phyloP scores from a whole-genome alignment of 2,797 vertebrate species.

The Peromyscus nudipes region DNA sequence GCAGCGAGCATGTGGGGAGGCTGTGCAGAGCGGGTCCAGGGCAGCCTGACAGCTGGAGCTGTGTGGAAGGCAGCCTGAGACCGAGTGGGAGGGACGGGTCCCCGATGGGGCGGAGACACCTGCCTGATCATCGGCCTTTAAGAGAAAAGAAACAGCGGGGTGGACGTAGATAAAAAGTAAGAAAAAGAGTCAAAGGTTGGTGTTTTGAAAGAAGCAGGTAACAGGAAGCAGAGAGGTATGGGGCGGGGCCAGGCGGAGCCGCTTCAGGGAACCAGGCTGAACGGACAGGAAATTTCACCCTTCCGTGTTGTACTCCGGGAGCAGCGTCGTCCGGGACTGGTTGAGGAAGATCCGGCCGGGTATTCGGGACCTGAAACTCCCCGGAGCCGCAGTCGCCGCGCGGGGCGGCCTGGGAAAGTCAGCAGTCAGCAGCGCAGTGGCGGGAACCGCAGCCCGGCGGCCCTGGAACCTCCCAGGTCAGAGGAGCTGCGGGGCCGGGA shows the following conservation, averaged over 20 bases:
- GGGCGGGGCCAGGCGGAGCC: no score
- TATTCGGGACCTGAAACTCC: neutral
- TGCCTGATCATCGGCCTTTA: neutral
- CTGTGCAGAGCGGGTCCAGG: no score
- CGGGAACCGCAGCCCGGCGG: neutral
- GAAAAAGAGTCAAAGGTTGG: neutral
- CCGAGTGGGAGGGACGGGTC: no score
- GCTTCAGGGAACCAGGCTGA: no score
- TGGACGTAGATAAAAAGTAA: neutral
- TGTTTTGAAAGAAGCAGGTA: neutral
- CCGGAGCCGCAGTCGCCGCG: neutral
- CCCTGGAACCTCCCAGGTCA: neutral
- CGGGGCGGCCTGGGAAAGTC: no score
- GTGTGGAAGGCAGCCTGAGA: no score
- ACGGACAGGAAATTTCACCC: neutral
- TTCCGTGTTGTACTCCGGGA: neutral
- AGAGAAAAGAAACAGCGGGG: no score
- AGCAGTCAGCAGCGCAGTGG: no score
- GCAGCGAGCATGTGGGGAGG: neutral
- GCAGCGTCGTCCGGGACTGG: rapidly evolving
- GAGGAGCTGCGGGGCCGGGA: neutral
- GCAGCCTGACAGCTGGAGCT: no score
- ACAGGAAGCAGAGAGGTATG: neutral
- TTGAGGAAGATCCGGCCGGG: neutral
- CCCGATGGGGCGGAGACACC: no score